Percentiles rank a stretch among this genome's conserved stretches.
Evolutionary conservation across 2,888 invertebrate genomes (phyloP).

Genomic region (Melanchra persicariae): DNA sequence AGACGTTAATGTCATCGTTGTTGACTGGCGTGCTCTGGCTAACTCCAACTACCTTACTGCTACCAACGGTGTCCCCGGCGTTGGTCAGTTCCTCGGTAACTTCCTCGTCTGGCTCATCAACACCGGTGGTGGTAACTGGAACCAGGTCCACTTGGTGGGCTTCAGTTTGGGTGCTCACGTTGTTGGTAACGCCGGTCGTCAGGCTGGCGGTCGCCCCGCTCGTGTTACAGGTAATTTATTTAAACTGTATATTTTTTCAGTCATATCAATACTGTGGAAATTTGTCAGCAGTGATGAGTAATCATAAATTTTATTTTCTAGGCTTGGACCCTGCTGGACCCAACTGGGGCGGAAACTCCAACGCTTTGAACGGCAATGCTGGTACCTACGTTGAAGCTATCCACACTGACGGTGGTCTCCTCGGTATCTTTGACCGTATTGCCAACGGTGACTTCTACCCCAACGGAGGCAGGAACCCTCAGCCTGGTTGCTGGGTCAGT

Average conservation of each 20-base stretch:
- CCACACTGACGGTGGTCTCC: slow-evolving; percentile 78
- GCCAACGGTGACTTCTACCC: slow-evolving; percentile 80
- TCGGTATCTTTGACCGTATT: slow-evolving; percentile 75
- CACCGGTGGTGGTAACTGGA: slow-evolving; percentile 80
- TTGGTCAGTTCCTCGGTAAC: slow-evolving; percentile 81
- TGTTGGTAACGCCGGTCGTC: slow-evolving; percentile 81
- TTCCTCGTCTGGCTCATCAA: slow-evolving; percentile 83
- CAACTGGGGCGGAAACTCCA: slow-evolving; percentile 70
- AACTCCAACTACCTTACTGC: slow-evolving; percentile 74
- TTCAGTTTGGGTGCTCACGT: slow-evolving; percentile 88
- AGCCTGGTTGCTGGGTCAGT: slow-evolving; percentile 78
- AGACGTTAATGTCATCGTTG: slow-evolving; percentile 83
- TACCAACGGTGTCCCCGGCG: slow-evolving; percentile 76
- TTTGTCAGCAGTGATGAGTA: neutral
- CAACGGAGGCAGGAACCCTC: slow-evolving; percentile 79
- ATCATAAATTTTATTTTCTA: slow-evolving; percentile 4
- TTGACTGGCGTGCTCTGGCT: slow-evolving; percentile 82
- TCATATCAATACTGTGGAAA: neutral
- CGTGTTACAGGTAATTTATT: slow-evolving; percentile 77
- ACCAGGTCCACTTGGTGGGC: slow-evolving; percentile 85
- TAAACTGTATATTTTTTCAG: neutral
- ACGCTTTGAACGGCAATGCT: slow-evolving; percentile 69
- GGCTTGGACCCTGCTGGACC: slow-evolving; percentile 82
- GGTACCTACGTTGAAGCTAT: slow-evolving; percentile 80
- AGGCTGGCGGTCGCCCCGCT: slow-evolving; percentile 65